phyloP scores from a whole-genome alignment of 2,888 invertebrate genomes.

The Drosophila vallismaia region DNA sequence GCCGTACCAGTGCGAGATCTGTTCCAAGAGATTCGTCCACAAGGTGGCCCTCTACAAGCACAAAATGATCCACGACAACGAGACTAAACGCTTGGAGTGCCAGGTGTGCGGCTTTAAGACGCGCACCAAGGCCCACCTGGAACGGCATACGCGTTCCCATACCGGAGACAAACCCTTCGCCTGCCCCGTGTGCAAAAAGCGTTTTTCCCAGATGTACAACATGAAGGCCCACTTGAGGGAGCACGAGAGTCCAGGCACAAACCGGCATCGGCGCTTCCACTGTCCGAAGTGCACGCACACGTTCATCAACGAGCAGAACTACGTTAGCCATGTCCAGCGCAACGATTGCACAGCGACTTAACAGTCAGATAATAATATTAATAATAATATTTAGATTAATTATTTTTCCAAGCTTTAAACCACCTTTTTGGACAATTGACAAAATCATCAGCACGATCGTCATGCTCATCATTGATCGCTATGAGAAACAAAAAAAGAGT shows the following conservation, averaged over 20 bases:
- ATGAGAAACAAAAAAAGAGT: conserved; percentile 1
- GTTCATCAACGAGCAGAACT: conserved; percentile 71
- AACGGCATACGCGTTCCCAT: conserved; percentile 84
- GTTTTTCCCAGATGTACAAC: conserved; percentile 75
- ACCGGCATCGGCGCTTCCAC: conserved; percentile 67
- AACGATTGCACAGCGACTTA: conserved; percentile 64
- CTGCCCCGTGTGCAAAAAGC: conserved; percentile 72
- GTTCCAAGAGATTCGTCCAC: conserved; percentile 71
- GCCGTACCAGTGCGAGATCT: conserved; percentile 72
- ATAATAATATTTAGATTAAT: conserved; percentile 1
- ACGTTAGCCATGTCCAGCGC: conserved; percentile 57
- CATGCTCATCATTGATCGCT: not conserved
- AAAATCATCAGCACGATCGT: not conserved
- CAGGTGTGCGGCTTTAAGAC: conserved; percentile 83
- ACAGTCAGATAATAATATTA: conserved; percentile 5
- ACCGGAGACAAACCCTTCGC: conserved; percentile 81
- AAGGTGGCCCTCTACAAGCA: conserved; percentile 75
- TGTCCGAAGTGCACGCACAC: conserved; percentile 72
- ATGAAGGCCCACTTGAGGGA: conserved; percentile 73
- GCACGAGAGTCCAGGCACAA: conserved; percentile 71
- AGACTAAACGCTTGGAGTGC: conserved; percentile 71
- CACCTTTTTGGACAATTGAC: not conserved
- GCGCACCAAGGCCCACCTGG: conserved; percentile 84
- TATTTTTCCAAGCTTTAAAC: not conserved
- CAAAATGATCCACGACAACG: conserved; percentile 77